Base-by-base conservation (phyloP, 2,888 invertebrate species). In the Dicranocentrus wangi region DNA sequence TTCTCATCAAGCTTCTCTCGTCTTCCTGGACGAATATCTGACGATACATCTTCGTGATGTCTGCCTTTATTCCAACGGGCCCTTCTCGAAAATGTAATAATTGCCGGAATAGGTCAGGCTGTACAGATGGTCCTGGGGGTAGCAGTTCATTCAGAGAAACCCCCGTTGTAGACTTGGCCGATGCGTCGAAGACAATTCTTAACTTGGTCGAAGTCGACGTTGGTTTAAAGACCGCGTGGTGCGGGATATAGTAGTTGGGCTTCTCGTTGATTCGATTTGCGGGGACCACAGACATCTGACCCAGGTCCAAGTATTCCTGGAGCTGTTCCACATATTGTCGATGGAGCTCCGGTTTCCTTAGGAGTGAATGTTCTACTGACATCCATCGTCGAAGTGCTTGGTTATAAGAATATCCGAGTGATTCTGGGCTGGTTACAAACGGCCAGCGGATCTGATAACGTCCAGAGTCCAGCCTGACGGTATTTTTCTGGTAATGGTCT, bases 171-270 rank as follows among this genome's bases (percentile, higher is more conserved):
- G 87, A 84, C 42, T 84, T 84, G 13, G 87, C 83, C 0, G 87
- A 88, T 7, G 86, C 88, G 66, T 88, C 87, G 68, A 87, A 88
- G 3, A 88, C 88, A 0, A 87, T 86, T 5, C 88, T 77, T 8
- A 87, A 25, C 75, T 88, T 87, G 0, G 87, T 87, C 0, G 87
- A 87, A 0, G 83, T 58, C 39, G 86, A 87, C 2, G 82, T 68
- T 28, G 82, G 81, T 23, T 86, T 85, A 2, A 87, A 19, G 1
- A 88, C 87, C 2, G 83, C 80, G 61, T 87, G 87, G 79, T 88
- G 88, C 5, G 87, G 87, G 28, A 88, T 55, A 63, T 87, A 88
- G 80, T 73, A 76, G 15, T 23, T 21, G 5, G 70, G 39, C 10
- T 23, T n/a, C n/a, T n/a, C n/a, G n/a, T n/a, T n/a, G n/a, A n/a